Percentiles rank a stretch among this genome's conserved stretches.
Conservation (phyloP, 2,888 invertebrate species). For the Netelia melanura region DNA sequence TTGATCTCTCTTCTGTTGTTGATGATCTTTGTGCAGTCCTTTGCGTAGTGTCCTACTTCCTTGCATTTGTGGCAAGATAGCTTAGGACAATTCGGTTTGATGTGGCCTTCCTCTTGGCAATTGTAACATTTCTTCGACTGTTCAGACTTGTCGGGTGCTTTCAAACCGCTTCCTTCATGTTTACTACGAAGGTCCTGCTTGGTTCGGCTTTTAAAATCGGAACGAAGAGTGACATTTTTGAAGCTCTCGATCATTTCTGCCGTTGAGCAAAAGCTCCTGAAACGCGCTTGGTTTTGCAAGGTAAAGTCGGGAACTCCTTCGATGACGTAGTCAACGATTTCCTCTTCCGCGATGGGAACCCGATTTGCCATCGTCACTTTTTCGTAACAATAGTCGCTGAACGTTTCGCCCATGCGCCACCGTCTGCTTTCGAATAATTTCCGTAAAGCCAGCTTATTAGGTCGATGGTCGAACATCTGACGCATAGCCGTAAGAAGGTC, state of each 20-base stretch:
- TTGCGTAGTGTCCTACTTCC: too few relatives aligned
- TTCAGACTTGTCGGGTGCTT: too few relatives aligned
- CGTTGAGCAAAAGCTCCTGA: neutral
- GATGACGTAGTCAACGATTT: conserved; percentile 63
- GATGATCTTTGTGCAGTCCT: too few relatives aligned
- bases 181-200: too few relatives aligned
- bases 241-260: conserved; percentile 42
- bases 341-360: conserved; percentile 44
- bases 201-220: too few relatives aligned
- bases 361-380: conserved; percentile 61
- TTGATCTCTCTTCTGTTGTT: too few relatives aligned
- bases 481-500: conserved; percentile 40
- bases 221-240: conserved; percentile 49
- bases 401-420: conserved; percentile 58
- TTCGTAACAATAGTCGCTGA: conserved; percentile 63
- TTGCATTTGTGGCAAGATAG: too few relatives aligned
- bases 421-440: conserved; percentile 58
- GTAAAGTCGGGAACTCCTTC: conserved; percentile 55
- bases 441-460: conserved; percentile 30
- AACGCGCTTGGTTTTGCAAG: conserved; percentile 52
- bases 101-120: too few relatives aligned
- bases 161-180: too few relatives aligned
- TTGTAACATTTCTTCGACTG: too few relatives aligned
- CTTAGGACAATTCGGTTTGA: too few relatives aligned
- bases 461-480: conserved; percentile 48